These are phyloP conservation scores for Felis chaus DNA, from an alignment of 2,113 vertebrate species.

Conservation along the genomic window DNA sequence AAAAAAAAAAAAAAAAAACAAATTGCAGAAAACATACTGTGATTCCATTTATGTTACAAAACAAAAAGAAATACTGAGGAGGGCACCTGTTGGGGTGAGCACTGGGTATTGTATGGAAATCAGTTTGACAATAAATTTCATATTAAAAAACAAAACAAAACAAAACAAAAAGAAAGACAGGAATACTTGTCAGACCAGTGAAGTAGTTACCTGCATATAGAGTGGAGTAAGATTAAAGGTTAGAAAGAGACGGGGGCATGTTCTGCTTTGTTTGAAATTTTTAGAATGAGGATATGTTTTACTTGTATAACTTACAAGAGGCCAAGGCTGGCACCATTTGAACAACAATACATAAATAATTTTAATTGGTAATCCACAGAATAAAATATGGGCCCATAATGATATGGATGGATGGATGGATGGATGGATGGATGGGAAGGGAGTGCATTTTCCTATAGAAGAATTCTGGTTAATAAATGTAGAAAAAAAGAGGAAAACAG, in stretches of 20 bases:
- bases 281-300: not conserved
- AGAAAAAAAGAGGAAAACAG: not conserved
- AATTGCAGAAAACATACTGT: not conserved
- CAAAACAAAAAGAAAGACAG: not conserved
- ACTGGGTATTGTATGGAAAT: too few species aligned
- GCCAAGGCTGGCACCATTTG: not conserved
- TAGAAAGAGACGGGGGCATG: not conserved
- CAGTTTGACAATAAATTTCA: too few species aligned
- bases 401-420: not conserved
- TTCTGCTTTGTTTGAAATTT: not conserved
- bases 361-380: not conserved
- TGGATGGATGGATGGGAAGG: not conserved
- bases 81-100: too few species aligned
- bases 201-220: too few species aligned
- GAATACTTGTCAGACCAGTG: not conserved
- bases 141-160: not conserved
- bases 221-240: not conserved
- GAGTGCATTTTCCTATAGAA: not conserved
- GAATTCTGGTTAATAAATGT: not conserved
- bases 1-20: not conserved
- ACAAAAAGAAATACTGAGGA: not conserved
- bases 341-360: not conserved
- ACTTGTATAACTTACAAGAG: not conserved
- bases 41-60: not conserved
- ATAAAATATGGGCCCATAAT: not conserved